These are phyloP conservation scores for Loriculus beryllinus DNA, from an alignment of 2,797 vertebrate genomes.

Conservation along the genomic window DNA sequence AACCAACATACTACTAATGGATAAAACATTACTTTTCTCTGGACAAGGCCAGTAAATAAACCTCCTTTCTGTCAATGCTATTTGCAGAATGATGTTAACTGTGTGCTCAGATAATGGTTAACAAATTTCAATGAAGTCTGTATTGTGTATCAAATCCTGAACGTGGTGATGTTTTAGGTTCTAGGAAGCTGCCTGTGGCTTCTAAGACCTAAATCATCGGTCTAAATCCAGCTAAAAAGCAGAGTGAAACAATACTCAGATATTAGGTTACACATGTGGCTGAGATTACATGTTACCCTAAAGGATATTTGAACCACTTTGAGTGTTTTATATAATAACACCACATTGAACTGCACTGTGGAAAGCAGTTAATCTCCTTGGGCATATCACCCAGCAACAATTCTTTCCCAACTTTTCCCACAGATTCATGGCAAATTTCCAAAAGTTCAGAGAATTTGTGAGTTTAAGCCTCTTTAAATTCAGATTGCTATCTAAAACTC, in stretches of 20 bases:
- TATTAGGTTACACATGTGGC: slow-evolving; percentile 63
- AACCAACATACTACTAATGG: slow-evolving; percentile 42
- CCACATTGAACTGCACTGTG: slow-evolving; percentile 30
- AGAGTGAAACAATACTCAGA: slow-evolving; percentile 62
- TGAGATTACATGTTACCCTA: slow-evolving; percentile 46
- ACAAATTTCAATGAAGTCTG: not conserved
- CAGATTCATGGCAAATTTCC: slow-evolving; percentile 43
- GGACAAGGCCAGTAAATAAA: not conserved
- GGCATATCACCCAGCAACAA: slow-evolving; percentile 60
- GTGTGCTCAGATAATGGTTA: not conserved
- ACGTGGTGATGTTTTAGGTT: not conserved
- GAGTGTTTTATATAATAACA: slow-evolving; percentile 64
- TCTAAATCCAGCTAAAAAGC: slow-evolving; percentile 36
- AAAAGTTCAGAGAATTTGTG: slow-evolving; percentile 9
- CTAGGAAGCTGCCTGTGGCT: slow-evolving; percentile 24
- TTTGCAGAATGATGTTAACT: not conserved
- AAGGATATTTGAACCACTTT: slow-evolving; percentile 56
- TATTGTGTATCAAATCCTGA: not conserved
- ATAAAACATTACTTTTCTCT: slow-evolving; percentile 51
- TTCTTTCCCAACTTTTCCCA: slow-evolving; percentile 64
- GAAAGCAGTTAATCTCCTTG: slow-evolving; percentile 60
- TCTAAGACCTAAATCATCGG: slow-evolving; percentile 10
- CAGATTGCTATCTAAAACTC: slow-evolving; percentile 50
- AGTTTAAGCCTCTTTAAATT: slow-evolving; percentile 33
- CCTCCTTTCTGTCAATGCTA: not conserved